phyloP scores from a whole-genome alignment of 2,888 invertebrate genomes.

The Entomobrya proxima region DNA sequence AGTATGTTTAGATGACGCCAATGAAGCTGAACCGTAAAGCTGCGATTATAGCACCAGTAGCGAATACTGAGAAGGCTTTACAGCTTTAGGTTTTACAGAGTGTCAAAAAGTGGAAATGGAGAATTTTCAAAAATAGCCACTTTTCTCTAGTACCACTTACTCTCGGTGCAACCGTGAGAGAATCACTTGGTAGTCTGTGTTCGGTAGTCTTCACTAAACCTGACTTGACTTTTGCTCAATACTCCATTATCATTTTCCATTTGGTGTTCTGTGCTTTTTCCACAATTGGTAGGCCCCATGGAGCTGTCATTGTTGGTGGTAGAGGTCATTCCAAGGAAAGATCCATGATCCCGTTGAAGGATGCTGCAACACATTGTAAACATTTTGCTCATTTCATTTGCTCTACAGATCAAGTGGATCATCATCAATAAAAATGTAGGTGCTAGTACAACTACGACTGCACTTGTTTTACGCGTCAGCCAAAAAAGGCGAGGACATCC shows the following conservation, averaged over 20 bases:
- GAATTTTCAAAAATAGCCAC: too few relatives aligned
- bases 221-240: too few relatives aligned
- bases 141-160: too few relatives aligned
- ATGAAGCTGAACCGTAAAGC: slow-evolving; percentile 21
- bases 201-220: too few relatives aligned
- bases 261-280: neutral
- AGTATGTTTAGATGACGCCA: neutral
- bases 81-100: too few relatives aligned
- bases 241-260: too few relatives aligned
- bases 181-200: too few relatives aligned
- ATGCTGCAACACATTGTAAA: neutral
- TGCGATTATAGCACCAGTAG: neutral
- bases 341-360: slow-evolving; percentile 61
- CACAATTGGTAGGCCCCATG: neutral
- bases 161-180: too few relatives aligned
- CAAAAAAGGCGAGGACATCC: slow-evolving; percentile 22
- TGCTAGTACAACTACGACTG: neutral
- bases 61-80: neutral
- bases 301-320: slow-evolving; percentile 22
- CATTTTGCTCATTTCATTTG: neutral
- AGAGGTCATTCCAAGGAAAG: slow-evolving; percentile 57
- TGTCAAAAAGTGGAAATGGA: neutral
- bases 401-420: neutral
- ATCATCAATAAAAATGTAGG: too few relatives aligned
- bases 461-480: neutral